A percentile compares a stretch with the other conserved stretches of the same genome.
Evolutionary conservation across 2,797 vertebrate species (phyloP).

Genomic region (Buphagus erythrorhynchus): DNA sequence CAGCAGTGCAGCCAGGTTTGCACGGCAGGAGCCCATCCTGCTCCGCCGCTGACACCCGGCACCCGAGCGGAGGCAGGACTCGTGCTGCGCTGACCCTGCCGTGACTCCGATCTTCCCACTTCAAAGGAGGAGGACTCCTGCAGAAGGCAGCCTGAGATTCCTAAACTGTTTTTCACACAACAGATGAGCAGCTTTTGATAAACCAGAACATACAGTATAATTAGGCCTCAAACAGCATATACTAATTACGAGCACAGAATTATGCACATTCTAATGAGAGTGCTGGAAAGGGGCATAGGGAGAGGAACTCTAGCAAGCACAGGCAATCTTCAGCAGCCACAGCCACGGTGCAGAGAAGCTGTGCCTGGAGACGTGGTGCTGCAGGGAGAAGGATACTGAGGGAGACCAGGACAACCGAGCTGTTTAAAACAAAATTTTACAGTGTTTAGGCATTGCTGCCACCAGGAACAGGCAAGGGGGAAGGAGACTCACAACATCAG

Average conservation of each 20-base stretch:
- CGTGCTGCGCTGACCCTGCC: background rate
- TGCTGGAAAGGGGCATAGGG: background rate
- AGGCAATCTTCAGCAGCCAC: background rate
- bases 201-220: slow-evolving; percentile 14
- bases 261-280: background rate
- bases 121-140: slow-evolving; percentile 14
- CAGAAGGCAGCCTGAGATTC: slow-evolving; percentile 28
- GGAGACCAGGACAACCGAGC: background rate
- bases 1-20: background rate
- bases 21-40: background rate
- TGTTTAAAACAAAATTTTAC: background rate
- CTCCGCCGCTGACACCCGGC: background rate
- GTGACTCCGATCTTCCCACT: slow-evolving; percentile 24
- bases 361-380: rapidly evolving
- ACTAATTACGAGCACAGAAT: slow-evolving; percentile 10
- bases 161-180: slow-evolving; percentile 45
- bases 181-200: slow-evolving; percentile 41
- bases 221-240: slow-evolving; percentile 28
- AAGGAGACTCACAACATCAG: background rate
- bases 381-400: background rate
- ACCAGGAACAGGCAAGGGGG: background rate
- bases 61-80: background rate
- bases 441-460: background rate
- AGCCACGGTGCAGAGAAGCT: rapidly evolving
- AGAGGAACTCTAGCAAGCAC: background rate